Percentiles rank a stretch among this genome's conserved stretches.
Conservation (phyloP, 92 coral and sea anemone species). For the Hydrozoanthus gracilis region DNA sequence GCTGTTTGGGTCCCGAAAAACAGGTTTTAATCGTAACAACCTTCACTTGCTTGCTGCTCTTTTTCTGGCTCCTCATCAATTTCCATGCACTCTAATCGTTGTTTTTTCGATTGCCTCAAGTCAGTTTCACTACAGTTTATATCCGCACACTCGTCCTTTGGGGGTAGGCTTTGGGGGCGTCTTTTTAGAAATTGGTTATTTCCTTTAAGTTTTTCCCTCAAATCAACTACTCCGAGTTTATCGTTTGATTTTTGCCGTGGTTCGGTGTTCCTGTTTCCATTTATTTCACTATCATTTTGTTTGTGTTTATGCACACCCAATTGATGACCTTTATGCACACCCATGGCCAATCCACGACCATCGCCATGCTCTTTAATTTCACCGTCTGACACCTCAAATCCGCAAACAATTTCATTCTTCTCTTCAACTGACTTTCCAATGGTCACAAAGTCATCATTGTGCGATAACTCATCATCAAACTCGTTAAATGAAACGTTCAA, state of each 20-base stretch:
- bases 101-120: conserved; percentile 18
- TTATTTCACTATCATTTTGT: background rate
- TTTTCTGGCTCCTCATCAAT: background rate
- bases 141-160: background rate
- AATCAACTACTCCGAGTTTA: background rate
- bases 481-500: conserved; percentile 80
- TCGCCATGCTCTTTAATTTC: background rate
- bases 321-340: too few species aligned
- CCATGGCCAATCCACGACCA: background rate
- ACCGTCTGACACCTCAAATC: background rate
- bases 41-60: background rate
- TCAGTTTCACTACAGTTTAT: background rate
- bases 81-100: conserved; percentile 35
- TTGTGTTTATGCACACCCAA: background rate
- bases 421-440: background rate
- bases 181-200: background rate
- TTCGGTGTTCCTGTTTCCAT: background rate
- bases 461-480: conserved; percentile 73
- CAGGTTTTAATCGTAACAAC: background rate
- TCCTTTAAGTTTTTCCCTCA: conserved; percentile 9
- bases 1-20: background rate
- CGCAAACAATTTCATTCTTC: background rate
- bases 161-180: background rate
- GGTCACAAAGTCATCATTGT: background rate
- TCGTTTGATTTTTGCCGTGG: conserved; percentile 1